These are phyloP conservation scores for Neelides sp. DNA, from an alignment of 1,140 invertebrate species.

Conservation along the genomic window DNA sequence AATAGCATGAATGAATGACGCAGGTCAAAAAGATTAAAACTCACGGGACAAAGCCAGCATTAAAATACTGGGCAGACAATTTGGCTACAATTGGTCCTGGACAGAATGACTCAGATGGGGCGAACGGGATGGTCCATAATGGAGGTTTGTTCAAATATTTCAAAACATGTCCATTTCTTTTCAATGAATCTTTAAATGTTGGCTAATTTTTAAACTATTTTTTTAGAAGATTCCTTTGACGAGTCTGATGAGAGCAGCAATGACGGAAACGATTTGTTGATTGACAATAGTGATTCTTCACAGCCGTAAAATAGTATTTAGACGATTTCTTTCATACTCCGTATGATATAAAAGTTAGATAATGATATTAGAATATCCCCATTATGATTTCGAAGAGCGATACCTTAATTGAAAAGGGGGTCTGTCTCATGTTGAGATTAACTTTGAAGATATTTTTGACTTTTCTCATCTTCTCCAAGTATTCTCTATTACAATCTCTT, in stretches of 20 bases:
- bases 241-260: conserved; percentile 26
- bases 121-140: conserved; percentile 17
- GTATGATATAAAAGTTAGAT: too few species aligned
- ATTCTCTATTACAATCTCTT: too few species aligned
- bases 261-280: conserved; percentile 28
- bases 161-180: neutral
- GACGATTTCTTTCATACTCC: too few species aligned
- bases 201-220: neutral
- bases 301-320: conserved; percentile 29
- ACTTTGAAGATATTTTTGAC: too few species aligned
- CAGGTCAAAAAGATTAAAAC: conserved; percentile 30
- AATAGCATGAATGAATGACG: neutral
- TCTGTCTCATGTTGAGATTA: too few species aligned
- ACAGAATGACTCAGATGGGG: conserved; percentile 11
- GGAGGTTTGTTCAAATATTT: conserved; percentile 7
- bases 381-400: too few species aligned
- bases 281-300: conserved; percentile 31
- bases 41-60: conserved; percentile 27
- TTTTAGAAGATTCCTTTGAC: conserved; percentile 27
- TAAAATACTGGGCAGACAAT: conserved; percentile 31
- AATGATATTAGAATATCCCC: too few species aligned
- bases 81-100: conserved; percentile 23
- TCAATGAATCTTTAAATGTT: neutral
- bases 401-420: too few species aligned
- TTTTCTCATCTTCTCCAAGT: too few species aligned